phyloP scores from a whole-genome alignment of 2,888 invertebrate species.

The Ethmia dodecea region DNA sequence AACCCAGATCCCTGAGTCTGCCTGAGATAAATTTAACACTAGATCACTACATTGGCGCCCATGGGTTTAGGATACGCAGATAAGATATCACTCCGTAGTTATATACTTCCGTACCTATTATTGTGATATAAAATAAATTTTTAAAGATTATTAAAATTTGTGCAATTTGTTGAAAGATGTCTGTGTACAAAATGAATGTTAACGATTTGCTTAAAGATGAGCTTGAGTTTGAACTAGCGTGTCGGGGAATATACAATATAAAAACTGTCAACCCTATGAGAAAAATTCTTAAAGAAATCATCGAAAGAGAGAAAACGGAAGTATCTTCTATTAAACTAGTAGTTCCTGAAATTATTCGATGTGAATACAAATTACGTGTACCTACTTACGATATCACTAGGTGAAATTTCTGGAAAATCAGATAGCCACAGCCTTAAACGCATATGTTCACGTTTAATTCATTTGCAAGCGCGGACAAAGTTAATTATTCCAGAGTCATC shows the following conservation, averaged over 20 bases:
- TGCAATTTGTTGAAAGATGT: background rate
- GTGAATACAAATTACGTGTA: background rate
- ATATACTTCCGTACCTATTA: background rate
- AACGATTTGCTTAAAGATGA: background rate
- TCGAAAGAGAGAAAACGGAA: background rate
- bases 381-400: too few species aligned
- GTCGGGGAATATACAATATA: background rate
- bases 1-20: too few species aligned
- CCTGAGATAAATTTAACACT: too few species aligned
- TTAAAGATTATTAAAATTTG: background rate
- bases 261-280: background rate
- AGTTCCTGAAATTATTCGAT: background rate
- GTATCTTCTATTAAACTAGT: background rate
- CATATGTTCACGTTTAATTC: background rate
- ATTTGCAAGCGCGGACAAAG: background rate
- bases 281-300: background rate
- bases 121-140: background rate
- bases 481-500: background rate
- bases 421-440: background rate
- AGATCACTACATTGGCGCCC: background rate
- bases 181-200: background rate
- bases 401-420: background rate
- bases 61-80: background rate
- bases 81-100: background rate
- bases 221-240: background rate